Base-by-base conservation (phyloP, 1,140 invertebrate genomes). In the Eumaeus atala region DNA sequence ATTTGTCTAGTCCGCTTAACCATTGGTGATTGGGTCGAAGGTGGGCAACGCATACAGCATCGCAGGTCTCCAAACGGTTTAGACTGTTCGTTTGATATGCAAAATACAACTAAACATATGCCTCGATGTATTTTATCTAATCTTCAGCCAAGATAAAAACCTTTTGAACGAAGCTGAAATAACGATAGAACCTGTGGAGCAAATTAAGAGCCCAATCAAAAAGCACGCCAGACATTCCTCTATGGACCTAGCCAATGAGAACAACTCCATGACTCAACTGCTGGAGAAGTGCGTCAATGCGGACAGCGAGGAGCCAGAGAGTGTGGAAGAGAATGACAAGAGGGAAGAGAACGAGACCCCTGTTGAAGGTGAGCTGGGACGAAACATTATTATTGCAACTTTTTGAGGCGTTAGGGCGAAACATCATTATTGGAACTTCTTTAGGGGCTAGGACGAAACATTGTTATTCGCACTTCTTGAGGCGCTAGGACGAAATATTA, bases 211-310 rank as follows among this genome's bases (percentile, higher is more conserved):
- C 54, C 78, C 84, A 0, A 54, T 62, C 1, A 86, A 84, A 59
- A 85, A 86, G 48, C 87, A 88, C 56, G 77, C 67, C 0, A 64
- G 87, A 1, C 85, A 87, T 53, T 88, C 87, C 0, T 88, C 87
- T 5, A 87, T 88, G 87, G 87, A 88, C 56, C 58, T 88, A 1
- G 81, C 79, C 1, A 82, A 66, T 18, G 75, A 70, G 0, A 86
- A n/a, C n/a, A n/a, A 74, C 0, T 79, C 82, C 6, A 87, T 88
- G 12, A 79, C 77, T 8, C 83, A 87, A 53, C 62, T 88, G 28
- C 56, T 88, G 16, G 87, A 88, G 71, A 87, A 87, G 52, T 87
- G 85, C 52, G 84, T 88, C 12, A 82, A 57, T 35, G 44, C 54
- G 0, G 67, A 73, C 1, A 59, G 17, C 11, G 61, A 56, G 12